A percentile compares a stretch with the other conserved stretches of the same genome.
phyloP scores from a whole-genome alignment of 2,888 invertebrate species.

The Lepidocyrtinus sp. region DNA sequence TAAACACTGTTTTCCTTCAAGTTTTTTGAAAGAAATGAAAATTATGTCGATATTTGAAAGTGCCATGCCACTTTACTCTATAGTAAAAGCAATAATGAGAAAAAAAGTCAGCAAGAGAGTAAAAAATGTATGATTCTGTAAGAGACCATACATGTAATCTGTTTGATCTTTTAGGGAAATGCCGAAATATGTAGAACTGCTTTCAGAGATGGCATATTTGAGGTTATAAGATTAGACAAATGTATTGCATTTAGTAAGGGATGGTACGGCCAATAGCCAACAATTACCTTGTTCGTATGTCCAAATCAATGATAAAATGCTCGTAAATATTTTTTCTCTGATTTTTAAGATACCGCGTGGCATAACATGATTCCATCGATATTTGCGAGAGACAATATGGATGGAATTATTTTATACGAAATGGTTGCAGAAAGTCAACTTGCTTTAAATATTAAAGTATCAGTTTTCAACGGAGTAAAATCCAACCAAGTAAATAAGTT shows the following conservation, averaged over 20 bases:
- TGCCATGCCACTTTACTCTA: conserved; percentile 20
- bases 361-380: no score
- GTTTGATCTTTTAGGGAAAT: conserved; percentile 41
- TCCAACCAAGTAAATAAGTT: no score
- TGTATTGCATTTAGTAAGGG: background rate
- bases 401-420: no score
- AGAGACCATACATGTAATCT: conserved; percentile 7
- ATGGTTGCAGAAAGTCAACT: no score
- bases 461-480: no score
- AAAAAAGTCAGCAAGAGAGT: conserved; percentile 27
- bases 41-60: conserved; percentile 51
- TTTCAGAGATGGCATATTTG: background rate
- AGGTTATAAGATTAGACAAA: background rate
- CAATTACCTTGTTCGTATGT: conserved; percentile 44
- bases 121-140: conserved; percentile 14
- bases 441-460: no score
- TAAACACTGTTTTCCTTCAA: conserved; percentile 12
- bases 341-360: no score
- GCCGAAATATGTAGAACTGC: conserved; percentile 25
- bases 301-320: conserved; percentile 47
- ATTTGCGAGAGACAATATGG: no score
- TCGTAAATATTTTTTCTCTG: conserved; percentile 43
- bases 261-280: background rate
- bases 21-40: conserved; percentile 31
- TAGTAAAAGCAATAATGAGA: conserved; percentile 11